Conservation (phyloP, 2,113 vertebrate genomes). For the Butorides virescens region DNA sequence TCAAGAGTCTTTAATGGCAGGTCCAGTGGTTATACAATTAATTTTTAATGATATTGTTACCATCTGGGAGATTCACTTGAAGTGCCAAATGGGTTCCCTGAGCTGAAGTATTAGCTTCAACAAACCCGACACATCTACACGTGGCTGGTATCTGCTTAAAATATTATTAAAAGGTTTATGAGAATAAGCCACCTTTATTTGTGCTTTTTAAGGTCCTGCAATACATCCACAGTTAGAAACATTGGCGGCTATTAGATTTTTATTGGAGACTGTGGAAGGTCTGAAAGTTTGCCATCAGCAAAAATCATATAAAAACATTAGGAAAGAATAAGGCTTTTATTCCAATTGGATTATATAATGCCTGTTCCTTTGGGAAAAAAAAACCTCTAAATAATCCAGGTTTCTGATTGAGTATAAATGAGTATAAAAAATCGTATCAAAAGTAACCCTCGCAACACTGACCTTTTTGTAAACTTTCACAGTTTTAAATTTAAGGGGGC, state of each 20-base stretch:
- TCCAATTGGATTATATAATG: not conserved
- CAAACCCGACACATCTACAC: constrained; percentile 33
- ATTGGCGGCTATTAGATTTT: not conserved
- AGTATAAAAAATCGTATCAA: not conserved
- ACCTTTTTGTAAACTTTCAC: not conserved
- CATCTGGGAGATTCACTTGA: constrained; percentile 69
- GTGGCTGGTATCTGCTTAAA: constrained; percentile 13
- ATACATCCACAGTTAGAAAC: not conserved
- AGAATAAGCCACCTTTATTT: not conserved
- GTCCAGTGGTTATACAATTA: constrained; percentile 72
- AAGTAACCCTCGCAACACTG: not conserved
- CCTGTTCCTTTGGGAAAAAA: not conserved
- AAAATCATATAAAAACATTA: not conserved
- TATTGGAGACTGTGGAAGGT: not conserved
- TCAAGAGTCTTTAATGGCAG: constrained; percentile 69
- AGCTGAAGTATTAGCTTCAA: constrained; percentile 52
- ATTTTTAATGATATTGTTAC: constrained; percentile 74
- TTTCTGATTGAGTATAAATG: not conserved
- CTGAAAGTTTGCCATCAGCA: not conserved
- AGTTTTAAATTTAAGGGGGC: not conserved
- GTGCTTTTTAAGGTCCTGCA: not conserved
- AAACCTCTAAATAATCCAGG: not conserved
- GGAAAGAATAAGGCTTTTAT: not conserved
- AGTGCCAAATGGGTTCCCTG: constrained; percentile 48
- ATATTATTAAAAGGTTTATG: constrained; percentile 34